phyloP scores from a whole-genome alignment of 2,888 invertebrate species.

The Drosophila lutescens region DNA sequence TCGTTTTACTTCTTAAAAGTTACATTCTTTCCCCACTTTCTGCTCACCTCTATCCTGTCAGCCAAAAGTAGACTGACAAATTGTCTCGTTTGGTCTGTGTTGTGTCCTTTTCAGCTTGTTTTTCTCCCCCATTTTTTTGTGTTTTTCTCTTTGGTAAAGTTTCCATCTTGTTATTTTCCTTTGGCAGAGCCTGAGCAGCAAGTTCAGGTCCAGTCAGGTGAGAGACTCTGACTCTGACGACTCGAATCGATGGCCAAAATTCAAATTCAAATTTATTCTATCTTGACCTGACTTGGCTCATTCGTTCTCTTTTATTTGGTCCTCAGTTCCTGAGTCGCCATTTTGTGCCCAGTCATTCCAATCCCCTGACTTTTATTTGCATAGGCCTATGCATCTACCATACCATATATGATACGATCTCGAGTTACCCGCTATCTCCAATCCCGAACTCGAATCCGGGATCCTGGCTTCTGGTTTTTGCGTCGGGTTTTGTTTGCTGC shows the following conservation, averaged over 20 bases:
- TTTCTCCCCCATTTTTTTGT: conserved; percentile 26
- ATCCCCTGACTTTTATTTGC: conserved; percentile 59
- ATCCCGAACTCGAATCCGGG: conserved; percentile 22
- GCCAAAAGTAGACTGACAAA: conserved; percentile 22
- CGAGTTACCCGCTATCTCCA: conserved; percentile 53
- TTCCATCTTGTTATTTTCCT: conserved; percentile 75
- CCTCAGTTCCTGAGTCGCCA: conserved; percentile 48
- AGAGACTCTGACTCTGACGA: conserved; percentile 26
- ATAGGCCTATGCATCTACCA: conserved; percentile 46
- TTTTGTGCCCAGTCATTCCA: conserved; percentile 30
- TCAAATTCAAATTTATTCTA: conserved; percentile 68
- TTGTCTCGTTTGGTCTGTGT: conserved; percentile 28
- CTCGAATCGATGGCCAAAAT: conserved; percentile 52
- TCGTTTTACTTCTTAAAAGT: neutral
- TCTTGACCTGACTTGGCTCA: conserved; percentile 12
- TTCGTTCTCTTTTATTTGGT: conserved; percentile 14
- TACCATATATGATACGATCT: conserved; percentile 51
- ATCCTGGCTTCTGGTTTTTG: conserved; percentile 18
- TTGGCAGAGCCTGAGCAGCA: conserved; percentile 40
- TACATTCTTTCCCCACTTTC: neutral
- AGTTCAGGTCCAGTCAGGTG: conserved; percentile 27
- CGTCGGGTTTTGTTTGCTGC: conserved; percentile 40
- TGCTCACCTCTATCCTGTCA: conserved; percentile 22
- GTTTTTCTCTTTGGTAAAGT: conserved; percentile 51
- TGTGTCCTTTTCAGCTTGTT: conserved; percentile 44